These are phyloP conservation scores for Epistrophe eligans DNA, from an alignment of 2,888 invertebrate species.

Conservation along the genomic window DNA sequence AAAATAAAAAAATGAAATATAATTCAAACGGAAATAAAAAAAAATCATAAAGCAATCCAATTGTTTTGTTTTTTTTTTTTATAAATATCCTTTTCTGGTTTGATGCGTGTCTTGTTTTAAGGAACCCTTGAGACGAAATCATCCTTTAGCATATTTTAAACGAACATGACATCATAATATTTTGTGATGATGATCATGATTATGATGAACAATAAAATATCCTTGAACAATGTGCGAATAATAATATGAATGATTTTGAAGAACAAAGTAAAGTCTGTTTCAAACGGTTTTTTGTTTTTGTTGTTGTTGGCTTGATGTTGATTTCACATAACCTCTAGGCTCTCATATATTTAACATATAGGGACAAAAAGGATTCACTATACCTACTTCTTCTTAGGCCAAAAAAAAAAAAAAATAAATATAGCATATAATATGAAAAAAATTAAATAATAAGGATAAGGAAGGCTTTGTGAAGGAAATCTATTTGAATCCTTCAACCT, in stretches of 20 bases:
- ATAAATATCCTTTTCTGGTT: conserved; percentile 5
- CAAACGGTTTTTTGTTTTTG: conserved; percentile 21
- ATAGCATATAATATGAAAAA: neutral
- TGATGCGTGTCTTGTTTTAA: conserved; percentile 28
- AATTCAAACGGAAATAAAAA: conserved; percentile 2
- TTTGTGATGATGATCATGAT: neutral
- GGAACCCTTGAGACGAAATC: conserved; percentile 55
- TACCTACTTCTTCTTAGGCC: neutral
- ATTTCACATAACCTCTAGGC: conserved; percentile 35
- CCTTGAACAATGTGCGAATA: conserved; percentile 62
- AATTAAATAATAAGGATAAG: conserved; percentile 33
- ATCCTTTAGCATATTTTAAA: conserved; percentile 43
- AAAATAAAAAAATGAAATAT: conserved; percentile 1
- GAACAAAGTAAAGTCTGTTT: conserved; percentile 69
- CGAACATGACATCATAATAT: conserved; percentile 22
- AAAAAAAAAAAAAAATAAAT: neutral
- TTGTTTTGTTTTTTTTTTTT: conserved; percentile 6
- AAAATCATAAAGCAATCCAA: conserved; percentile 41
- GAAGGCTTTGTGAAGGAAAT: conserved; percentile 12
- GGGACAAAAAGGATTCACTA: conserved; percentile 36
- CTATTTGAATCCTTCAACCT: conserved; percentile 33
- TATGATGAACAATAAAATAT: conserved; percentile 50
- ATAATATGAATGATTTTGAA: conserved; percentile 53
- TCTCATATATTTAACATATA: neutral
- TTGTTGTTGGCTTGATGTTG: conserved; percentile 23